Evolutionary conservation across 2,888 invertebrate genomes (phyloP), one percentile per base, ranked within the genome.

Genomic region (Rhogogaster chlorosoma): DNA sequence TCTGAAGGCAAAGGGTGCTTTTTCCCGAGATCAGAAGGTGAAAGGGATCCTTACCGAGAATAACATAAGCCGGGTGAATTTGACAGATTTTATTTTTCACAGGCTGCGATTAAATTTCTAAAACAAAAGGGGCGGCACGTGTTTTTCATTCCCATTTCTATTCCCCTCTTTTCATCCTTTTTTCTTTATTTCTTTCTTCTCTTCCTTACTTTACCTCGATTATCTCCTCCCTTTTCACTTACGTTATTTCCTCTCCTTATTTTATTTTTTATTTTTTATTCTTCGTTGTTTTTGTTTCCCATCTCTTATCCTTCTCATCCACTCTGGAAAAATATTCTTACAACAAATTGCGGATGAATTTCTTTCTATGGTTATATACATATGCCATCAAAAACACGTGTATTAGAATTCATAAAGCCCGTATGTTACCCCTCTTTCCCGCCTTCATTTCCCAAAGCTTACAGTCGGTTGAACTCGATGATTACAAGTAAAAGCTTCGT

Each of bases 391-490:
- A 1, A 32, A 73, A 73, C 42, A 42, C 38, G 42, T 42, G 10
- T 42, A 73, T 73, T 73, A 73, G 42, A 73, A 73, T 73, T 73
- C 71, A 73, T 42, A 10, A 42, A 42, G 71, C 38, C 15, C 71
- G 9, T 9, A n/a, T 70, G 32, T 36, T 70, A 53, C 12, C 70
- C 18, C 18, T 70, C 18, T 70, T 32, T 6, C 29, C 22, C 22
- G 26, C 32, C 6, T 29, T 67, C 26, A 29, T 29, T 67, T 67
- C 67, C 32, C 67, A 6, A 18, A 67, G 29, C 67, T 67, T 67
- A 29, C 67, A 67, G 67, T 18, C 67, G 67, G 29, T 32, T 67
- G 32, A 29, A 67, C 67, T 67, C 67, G 29, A 29, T 32, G 67
- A 67, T 67, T 29, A 67, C 67, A 1, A 53, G 53, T 67, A 29